A percentile compares a stretch with the other conserved stretches of the same genome.
phyloP scores from a whole-genome alignment of 2,888 invertebrate species.

The Caenorhabditis angaria region DNA sequence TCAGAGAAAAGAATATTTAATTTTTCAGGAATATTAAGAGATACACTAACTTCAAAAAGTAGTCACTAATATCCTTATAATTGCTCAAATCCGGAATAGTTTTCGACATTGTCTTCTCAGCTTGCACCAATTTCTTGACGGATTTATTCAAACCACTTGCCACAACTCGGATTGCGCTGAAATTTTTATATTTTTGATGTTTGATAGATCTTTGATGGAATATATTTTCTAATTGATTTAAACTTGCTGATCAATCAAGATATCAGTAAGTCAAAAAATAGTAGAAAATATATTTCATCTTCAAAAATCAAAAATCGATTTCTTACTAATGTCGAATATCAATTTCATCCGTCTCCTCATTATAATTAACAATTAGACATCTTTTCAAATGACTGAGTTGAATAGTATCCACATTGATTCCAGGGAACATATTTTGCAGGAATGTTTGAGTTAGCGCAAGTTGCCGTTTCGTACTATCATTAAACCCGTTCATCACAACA shows the following conservation, averaged over 20 bases:
- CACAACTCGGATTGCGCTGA: slow-evolving; percentile 84
- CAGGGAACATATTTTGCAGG: slow-evolving; percentile 98
- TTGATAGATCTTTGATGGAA: background rate
- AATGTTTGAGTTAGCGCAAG: slow-evolving; percentile 91
- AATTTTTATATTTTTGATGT: slow-evolving; percentile 25
- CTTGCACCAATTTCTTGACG: slow-evolving; percentile 83
- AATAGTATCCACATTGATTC: slow-evolving; percentile 89
- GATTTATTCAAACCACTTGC: slow-evolving; percentile 89
- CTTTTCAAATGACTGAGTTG: slow-evolving; percentile 86
- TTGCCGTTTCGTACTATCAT: slow-evolving; percentile 76
- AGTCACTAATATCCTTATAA: slow-evolving; percentile 87
- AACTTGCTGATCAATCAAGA: too few species aligned
- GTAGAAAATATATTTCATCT: too few species aligned
- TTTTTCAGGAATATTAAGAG: background rate
- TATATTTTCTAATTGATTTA: too few species aligned
- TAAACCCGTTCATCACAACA: slow-evolving; percentile 78
- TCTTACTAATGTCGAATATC: slow-evolving; percentile 89
- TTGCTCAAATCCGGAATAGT: slow-evolving; percentile 85
- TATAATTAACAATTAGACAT: slow-evolving; percentile 90
- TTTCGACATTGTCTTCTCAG: slow-evolving; percentile 47
- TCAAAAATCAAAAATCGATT: background rate
- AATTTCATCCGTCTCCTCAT: slow-evolving; percentile 83
- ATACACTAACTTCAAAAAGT: slow-evolving; percentile 80
- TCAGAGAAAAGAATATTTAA: background rate
- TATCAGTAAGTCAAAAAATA: too few species aligned